Conservation (phyloP, 2,888 invertebrate species). For the Microplitis deprimator region DNA sequence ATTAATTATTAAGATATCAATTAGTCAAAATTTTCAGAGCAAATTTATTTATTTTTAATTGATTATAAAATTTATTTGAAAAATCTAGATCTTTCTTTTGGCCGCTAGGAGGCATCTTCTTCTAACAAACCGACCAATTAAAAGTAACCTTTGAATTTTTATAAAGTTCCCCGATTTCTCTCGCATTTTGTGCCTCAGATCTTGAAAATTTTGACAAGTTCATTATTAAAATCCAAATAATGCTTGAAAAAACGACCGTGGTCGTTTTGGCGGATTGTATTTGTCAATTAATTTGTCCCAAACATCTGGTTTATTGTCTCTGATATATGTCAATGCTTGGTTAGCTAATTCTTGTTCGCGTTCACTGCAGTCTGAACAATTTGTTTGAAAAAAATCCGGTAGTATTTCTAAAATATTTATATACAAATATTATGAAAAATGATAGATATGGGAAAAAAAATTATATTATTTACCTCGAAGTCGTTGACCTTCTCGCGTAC, state of each 20-base stretch:
- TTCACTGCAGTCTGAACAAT: constrained; percentile 48
- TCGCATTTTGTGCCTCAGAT: too few relatives aligned
- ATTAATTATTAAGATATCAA: too few relatives aligned
- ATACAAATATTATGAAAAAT: neutral
- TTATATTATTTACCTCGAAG: constrained; percentile 52
- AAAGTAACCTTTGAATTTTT: too few relatives aligned
- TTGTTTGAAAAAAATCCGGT: constrained; percentile 47
- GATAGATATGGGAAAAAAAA: neutral
- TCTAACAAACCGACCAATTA: too few relatives aligned
- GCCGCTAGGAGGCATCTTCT: too few relatives aligned
- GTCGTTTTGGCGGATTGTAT: constrained; percentile 47
- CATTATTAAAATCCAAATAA: neutral
- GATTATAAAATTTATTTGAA: too few relatives aligned
- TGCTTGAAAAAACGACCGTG: neutral
- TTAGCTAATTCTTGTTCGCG: constrained; percentile 44
- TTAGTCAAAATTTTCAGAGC: too few relatives aligned
- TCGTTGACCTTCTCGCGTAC: constrained; percentile 49
- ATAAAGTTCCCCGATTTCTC: neutral
- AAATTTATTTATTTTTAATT: too few relatives aligned
- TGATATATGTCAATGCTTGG: constrained; percentile 43
- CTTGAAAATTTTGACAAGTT: neutral
- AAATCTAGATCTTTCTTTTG: too few relatives aligned
- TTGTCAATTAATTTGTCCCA: constrained; percentile 48
- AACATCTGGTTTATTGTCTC: constrained; percentile 33
- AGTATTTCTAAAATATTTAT: constrained; percentile 45